A percentile compares a stretch with the other conserved stretches of the same genome.
Conservation (phyloP, 2,797 vertebrate genomes). For the Sebastes itinus region DNA sequence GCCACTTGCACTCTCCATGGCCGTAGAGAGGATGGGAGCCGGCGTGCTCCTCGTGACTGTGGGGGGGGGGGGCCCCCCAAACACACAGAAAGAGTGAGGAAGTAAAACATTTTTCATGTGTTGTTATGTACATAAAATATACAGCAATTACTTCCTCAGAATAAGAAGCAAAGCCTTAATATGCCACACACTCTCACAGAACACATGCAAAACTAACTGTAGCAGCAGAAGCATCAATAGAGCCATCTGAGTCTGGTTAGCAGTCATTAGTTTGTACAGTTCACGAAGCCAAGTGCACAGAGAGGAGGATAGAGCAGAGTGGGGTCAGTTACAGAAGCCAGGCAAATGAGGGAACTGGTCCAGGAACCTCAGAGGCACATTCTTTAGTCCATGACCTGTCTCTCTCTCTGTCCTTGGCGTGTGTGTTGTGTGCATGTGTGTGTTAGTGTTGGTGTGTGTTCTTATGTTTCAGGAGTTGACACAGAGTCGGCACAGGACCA, state of each 20-base stretch:
- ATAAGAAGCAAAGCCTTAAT: constrained; percentile 6
- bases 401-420: constrained; percentile 56
- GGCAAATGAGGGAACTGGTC: constrained; percentile 69
- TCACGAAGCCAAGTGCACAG: constrained; percentile 69
- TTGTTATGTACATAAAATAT: not conserved
- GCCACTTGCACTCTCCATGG: constrained; percentile 99
- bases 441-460: constrained; percentile 62
- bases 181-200: constrained; percentile 19
- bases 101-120: not conserved
- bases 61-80: not conserved
- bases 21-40: constrained; percentile 95
- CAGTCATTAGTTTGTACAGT: constrained; percentile 68
- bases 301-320: constrained; percentile 67
- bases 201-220: constrained; percentile 31
- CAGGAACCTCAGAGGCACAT: constrained; percentile 74
- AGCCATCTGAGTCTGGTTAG: constrained; percentile 76
- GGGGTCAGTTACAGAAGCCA: constrained; percentile 81
- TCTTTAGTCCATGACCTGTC: constrained; percentile 67
- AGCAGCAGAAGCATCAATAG: constrained; percentile 43
- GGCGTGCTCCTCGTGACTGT: constrained; percentile 90
- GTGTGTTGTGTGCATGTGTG: constrained; percentile 45
- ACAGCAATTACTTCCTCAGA: not conserved
- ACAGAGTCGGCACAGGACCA: constrained; percentile 70
- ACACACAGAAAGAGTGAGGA: not conserved
- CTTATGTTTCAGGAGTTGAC: constrained; percentile 75